Conservation (phyloP, 2,797 vertebrate genomes). For the Heteromormyrus szaboi region DNA sequence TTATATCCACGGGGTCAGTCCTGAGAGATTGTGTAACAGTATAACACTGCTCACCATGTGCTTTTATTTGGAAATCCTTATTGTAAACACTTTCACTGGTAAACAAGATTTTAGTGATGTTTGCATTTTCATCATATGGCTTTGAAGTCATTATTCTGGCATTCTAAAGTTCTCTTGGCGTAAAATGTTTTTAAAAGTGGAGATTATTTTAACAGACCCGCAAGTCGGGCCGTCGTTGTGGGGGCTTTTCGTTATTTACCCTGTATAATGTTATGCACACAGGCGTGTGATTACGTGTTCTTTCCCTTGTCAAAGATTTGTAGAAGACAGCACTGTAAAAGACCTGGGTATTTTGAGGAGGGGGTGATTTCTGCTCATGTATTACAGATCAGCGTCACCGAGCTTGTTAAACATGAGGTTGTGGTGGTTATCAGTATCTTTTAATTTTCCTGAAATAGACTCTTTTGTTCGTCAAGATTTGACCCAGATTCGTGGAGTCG, state of each 20-base stretch:
- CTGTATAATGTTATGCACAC: neutral
- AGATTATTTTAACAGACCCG: neutral
- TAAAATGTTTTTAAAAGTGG: neutral
- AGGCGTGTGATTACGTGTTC: neutral
- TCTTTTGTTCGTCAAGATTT: neutral
- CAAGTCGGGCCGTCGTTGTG: neutral
- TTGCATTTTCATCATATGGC: neutral
- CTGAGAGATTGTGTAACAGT: neutral
- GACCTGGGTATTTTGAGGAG: neutral
- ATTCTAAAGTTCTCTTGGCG: neutral
- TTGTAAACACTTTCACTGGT: neutral
- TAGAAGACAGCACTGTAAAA: neutral
- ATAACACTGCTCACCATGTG: neutral
- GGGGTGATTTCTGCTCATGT: neutral
- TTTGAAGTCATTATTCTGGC: neutral
- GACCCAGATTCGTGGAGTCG: conserved; percentile 3
- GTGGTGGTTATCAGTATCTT: neutral
- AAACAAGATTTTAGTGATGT: neutral
- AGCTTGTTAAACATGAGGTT: neutral
- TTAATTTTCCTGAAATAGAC: conserved; percentile 7
- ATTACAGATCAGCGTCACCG: neutral
- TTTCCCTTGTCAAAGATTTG: neutral
- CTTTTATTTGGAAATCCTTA: neutral
- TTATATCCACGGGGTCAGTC: neutral
- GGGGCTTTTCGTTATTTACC: neutral